Evolutionary conservation across 2,797 vertebrate species (phyloP).

Genomic region (Iguana delicatissima): DNA sequence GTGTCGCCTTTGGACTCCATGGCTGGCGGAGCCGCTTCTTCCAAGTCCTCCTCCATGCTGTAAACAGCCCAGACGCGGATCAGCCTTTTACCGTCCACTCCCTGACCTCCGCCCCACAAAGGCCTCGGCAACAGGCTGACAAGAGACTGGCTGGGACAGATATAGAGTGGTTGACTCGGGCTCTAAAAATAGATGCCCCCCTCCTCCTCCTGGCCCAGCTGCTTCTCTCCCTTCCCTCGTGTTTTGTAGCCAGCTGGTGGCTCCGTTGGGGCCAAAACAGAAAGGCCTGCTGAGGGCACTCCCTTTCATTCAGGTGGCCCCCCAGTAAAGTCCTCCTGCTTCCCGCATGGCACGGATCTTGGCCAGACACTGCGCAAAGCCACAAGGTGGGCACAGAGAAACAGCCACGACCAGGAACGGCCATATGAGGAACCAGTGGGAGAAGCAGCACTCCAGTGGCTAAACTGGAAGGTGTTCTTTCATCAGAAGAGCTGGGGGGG

Average conservation of each 20-base stretch:
- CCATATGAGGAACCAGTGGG: background rate
- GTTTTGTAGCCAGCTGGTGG: background rate
- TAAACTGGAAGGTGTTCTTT: too few relatives aligned
- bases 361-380: too few relatives aligned
- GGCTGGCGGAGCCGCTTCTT: background rate
- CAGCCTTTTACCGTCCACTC: constrained; percentile 14
- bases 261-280: background rate
- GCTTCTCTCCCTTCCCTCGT: background rate
- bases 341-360: fast-evolving
- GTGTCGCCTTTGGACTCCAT: constrained; percentile 13
- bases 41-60: constrained; percentile 50
- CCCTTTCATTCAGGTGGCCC: background rate
- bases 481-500: too few relatives aligned
- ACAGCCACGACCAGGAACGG: background rate
- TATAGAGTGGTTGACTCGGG: background rate
- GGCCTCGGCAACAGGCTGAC: too few relatives aligned
- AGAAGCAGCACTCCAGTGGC: too few relatives aligned
- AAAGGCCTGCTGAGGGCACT: background rate
- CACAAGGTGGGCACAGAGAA: background rate
- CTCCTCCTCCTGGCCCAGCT: background rate
- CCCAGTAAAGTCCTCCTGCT: too few relatives aligned
- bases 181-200: constrained; percentile 14
- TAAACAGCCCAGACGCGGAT: constrained; percentile 46
- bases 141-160: background rate
- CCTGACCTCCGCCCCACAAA: background rate